Conservation (phyloP, 2,113 vertebrate species). For the Rhadina sibilatrix region DNA sequence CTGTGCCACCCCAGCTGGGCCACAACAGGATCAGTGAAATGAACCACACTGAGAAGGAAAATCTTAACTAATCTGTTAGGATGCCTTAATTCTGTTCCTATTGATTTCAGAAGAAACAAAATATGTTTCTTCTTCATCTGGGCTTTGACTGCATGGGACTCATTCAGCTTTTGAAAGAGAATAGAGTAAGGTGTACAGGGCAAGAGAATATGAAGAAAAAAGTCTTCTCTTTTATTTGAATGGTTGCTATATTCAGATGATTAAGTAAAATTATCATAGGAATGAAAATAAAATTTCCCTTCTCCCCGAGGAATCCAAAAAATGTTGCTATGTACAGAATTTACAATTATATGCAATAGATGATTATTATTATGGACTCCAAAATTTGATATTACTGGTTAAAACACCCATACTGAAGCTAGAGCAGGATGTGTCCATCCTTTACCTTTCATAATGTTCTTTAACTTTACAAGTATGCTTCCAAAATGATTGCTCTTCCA, state of each 20-base stretch:
- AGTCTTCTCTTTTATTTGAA: background rate
- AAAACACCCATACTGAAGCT: background rate
- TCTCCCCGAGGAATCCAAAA: slow-evolving; percentile 15
- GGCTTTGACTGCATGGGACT: background rate
- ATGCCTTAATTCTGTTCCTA: background rate
- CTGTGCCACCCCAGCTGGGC: background rate
- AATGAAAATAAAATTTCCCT: slow-evolving; percentile 7
- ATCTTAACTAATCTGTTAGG: background rate
- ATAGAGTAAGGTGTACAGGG: background rate
- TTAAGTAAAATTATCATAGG: background rate
- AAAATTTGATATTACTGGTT: background rate
- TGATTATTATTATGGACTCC: background rate
- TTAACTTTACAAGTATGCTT: background rate
- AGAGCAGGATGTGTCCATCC: background rate
- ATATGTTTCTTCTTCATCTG: background rate
- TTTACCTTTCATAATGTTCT: background rate
- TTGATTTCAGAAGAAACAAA: background rate
- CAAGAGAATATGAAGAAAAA: background rate
- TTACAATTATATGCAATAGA: slow-evolving; percentile 37
- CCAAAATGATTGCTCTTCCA: background rate
- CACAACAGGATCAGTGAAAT: background rate
- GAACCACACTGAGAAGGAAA: background rate
- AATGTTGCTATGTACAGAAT: slow-evolving; percentile 45
- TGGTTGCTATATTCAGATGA: background rate
- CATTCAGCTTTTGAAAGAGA: background rate